Evolutionary conservation across 1,140 invertebrate genomes (phyloP).

Genomic region (Drosophila fuyamai): DNA sequence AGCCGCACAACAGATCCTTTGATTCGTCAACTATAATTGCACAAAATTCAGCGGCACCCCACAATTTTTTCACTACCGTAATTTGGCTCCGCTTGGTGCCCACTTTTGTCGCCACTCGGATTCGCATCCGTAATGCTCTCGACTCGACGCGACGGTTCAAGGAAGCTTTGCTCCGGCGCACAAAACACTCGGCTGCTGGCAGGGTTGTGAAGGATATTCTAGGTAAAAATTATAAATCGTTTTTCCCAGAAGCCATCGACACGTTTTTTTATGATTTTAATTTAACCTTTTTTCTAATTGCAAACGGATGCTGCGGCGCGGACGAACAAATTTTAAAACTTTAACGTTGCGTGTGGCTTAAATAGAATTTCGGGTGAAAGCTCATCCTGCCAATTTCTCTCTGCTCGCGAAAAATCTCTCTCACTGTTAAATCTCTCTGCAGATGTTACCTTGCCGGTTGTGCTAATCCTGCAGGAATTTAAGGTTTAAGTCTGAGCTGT

Average conservation of each 20-base stretch:
- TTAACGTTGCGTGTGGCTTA: slow-evolving; percentile 31
- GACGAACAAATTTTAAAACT: slow-evolving; percentile 19
- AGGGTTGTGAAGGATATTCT: slow-evolving; percentile 57
- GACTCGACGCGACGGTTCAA: slow-evolving; percentile 39
- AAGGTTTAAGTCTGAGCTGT: neutral
- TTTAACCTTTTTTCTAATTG: neutral
- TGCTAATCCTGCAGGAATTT: neutral
- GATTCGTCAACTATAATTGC: slow-evolving; percentile 56
- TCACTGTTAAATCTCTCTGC: neutral
- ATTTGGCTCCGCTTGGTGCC: slow-evolving; percentile 46
- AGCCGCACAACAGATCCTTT: slow-evolving; percentile 44
- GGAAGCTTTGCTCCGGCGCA: slow-evolving; percentile 70
- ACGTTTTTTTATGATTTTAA: neutral
- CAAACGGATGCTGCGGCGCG: slow-evolving; percentile 30
- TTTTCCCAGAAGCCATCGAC: neutral
- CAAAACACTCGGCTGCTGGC: slow-evolving; percentile 64
- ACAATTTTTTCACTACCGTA: slow-evolving; percentile 71
- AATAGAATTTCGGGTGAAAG: slow-evolving; percentile 35
- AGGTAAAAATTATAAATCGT: slow-evolving; percentile 8
- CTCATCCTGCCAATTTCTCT: slow-evolving; percentile 9
- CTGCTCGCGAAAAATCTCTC: slow-evolving; percentile 2
- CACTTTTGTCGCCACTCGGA: slow-evolving; percentile 40
- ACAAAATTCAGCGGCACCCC: slow-evolving; percentile 42
- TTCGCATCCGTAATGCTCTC: slow-evolving; percentile 65
- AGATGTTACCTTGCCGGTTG: slow-evolving; percentile 8